These are phyloP conservation scores for Microvelia longipes DNA, from an alignment of 1,140 invertebrate genomes.

Conservation along the genomic window DNA sequence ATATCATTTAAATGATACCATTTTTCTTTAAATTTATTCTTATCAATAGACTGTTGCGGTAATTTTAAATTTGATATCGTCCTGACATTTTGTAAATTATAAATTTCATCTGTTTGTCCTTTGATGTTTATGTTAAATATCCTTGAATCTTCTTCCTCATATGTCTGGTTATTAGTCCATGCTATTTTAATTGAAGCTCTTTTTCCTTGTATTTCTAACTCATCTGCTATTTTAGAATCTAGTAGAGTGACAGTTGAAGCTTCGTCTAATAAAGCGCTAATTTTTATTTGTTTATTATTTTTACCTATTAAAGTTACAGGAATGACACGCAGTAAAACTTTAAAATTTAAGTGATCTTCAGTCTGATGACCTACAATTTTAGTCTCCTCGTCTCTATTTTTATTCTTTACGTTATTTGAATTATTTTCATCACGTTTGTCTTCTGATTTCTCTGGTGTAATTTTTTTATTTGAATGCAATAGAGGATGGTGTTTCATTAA, in stretches of 20 bases:
- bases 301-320: background rate
- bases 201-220: background rate
- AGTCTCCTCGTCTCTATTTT: background rate
- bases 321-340: background rate
- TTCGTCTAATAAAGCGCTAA: background rate
- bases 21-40: background rate
- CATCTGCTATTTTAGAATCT: background rate
- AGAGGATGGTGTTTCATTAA: no score
- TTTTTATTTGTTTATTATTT: background rate
- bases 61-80: background rate
- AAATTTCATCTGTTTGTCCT: background rate
- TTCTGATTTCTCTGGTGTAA: no score
- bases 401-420: no score
- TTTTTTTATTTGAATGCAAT: no score
- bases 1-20: background rate
- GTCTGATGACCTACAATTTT: background rate
- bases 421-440: no score
- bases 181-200: background rate
- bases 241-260: background rate
- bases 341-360: background rate
- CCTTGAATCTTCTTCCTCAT: background rate
- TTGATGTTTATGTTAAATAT: background rate
- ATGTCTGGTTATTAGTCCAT: background rate
- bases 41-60: background rate
- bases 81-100: background rate